A percentile compares a stretch with the other conserved stretches of the same genome.
Evolutionary conservation across 2,888 invertebrate species (phyloP).

Genomic region (Drosophila leonis): DNA sequence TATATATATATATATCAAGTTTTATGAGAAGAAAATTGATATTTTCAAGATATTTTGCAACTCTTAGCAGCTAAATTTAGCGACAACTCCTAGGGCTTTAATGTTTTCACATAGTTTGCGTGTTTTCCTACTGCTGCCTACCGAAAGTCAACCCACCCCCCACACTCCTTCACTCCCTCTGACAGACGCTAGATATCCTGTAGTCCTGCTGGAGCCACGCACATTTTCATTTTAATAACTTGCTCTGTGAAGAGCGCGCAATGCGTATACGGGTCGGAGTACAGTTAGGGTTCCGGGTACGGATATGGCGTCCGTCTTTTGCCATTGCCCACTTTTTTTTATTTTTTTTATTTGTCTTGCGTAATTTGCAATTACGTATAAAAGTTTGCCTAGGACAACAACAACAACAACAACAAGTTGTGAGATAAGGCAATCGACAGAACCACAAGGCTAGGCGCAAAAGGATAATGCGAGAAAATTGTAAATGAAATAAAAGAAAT

Average conservation of each 20-base stretch:
- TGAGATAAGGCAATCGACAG: conserved; percentile 36
- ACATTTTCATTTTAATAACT: conserved; percentile 67
- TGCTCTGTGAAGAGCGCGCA: conserved; percentile 18
- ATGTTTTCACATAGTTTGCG: conserved; percentile 62
- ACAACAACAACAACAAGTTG: conserved; percentile 20
- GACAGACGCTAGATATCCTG: conserved; percentile 3
- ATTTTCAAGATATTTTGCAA: neutral
- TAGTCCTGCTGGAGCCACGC: conserved; percentile 59
- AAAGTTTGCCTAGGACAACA: conserved; percentile 44
- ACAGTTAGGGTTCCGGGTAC: conserved; percentile 8
- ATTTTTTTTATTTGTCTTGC: conserved; percentile 57
- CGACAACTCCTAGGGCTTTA: conserved; percentile 27
- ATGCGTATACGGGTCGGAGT: conserved; percentile 6
- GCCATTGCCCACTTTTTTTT: conserved; percentile 9
- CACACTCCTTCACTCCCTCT: conserved; percentile 1
- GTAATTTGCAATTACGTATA: conserved; percentile 67
- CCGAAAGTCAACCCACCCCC: conserved; percentile 3
- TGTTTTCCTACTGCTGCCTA: conserved; percentile 36
- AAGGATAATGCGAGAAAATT: conserved; percentile 44
- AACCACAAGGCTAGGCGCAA: conserved; percentile 13
- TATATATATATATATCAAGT: neutral
- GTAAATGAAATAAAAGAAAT: conserved; percentile 40
- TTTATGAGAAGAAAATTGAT: neutral
- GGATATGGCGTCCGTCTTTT: neutral
- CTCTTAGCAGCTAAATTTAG: conserved; percentile 2